phyloP scores from a whole-genome alignment of 2,113 vertebrate genomes.

The Equus przewalskii region DNA sequence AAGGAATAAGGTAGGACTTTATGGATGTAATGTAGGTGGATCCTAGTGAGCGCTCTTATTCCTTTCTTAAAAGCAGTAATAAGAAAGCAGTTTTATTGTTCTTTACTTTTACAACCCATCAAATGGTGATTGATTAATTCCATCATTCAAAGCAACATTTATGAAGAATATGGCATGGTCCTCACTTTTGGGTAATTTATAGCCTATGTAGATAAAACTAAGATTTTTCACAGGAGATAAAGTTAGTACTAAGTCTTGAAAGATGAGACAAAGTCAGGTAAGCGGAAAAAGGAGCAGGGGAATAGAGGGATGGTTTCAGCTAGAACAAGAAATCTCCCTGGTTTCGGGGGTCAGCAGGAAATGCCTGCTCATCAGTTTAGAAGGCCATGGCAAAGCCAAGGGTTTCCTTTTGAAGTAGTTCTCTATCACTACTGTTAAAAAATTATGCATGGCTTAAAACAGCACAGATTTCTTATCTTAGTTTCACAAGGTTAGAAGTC shows the following conservation, averaged over 20 bases:
- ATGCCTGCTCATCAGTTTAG: background rate
- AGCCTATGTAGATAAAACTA: background rate
- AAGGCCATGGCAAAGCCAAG: background rate
- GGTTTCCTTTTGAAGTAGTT: background rate
- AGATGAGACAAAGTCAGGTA: background rate
- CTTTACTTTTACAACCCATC: background rate
- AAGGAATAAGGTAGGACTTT: background rate
- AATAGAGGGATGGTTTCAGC: background rate
- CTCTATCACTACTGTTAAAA: background rate
- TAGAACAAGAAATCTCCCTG: background rate
- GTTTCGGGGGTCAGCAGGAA: background rate
- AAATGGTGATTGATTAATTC: background rate
- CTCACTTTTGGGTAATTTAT: background rate
- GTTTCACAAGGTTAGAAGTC: background rate
- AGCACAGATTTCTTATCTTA: background rate
- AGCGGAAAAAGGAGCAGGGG: background rate
- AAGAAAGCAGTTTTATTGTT: conserved; percentile 23
- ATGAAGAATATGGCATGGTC: background rate
- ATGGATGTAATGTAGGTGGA: background rate
- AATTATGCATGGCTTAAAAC: background rate
- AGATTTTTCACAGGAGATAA: conserved; percentile 13
- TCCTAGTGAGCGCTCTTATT: background rate
- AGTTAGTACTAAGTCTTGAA: background rate
- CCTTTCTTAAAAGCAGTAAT: background rate
- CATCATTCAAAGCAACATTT: background rate